Conservation (phyloP, 2,888 invertebrate species). For the Lasioglossum calceatum region DNA sequence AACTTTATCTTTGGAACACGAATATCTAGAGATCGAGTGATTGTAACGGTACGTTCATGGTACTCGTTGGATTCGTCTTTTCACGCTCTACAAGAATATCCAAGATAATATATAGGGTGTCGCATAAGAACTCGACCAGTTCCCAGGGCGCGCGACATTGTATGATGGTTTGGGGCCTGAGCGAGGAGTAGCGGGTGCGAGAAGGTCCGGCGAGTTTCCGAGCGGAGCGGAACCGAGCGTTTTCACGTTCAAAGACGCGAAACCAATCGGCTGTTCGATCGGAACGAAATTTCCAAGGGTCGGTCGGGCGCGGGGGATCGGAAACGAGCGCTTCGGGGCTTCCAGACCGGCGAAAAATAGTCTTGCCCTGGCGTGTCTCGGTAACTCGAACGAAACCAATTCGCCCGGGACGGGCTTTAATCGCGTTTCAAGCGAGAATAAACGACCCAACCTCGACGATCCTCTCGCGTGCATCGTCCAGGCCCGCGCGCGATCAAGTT, state of each 20-base stretch:
- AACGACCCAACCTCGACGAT: constrained; percentile 58
- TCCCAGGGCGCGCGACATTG: neutral
- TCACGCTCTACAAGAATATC: no score
- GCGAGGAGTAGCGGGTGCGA: neutral
- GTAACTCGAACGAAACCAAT: constrained; percentile 56
- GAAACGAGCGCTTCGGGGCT: constrained; percentile 30
- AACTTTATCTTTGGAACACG: no score
- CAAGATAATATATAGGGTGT: no score
- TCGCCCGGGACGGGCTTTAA: constrained; percentile 58
- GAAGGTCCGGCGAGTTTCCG: neutral
- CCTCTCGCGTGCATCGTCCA: constrained; percentile 50
- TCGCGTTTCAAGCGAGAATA: constrained; percentile 64
- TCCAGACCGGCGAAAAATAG: constrained; percentile 40
- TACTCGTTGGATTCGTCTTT: no score
- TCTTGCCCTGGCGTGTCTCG: constrained; percentile 28
- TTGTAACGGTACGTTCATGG: no score
- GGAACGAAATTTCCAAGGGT: constrained; percentile 41
- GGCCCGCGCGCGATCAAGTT: constrained; percentile 54
- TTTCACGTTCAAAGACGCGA: constrained; percentile 28
- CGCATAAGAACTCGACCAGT: neutral
- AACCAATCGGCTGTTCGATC: constrained; percentile 36
- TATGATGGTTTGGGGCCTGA: neutral
- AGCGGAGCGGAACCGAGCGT: neutral
- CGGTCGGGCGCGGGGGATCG: constrained; percentile 31
- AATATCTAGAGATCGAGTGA: no score